Percentiles rank a stretch among this genome's conserved stretches.
phyloP scores from a whole-genome alignment of 1,140 invertebrate species.

The Drosophila nigrodunni region DNA sequence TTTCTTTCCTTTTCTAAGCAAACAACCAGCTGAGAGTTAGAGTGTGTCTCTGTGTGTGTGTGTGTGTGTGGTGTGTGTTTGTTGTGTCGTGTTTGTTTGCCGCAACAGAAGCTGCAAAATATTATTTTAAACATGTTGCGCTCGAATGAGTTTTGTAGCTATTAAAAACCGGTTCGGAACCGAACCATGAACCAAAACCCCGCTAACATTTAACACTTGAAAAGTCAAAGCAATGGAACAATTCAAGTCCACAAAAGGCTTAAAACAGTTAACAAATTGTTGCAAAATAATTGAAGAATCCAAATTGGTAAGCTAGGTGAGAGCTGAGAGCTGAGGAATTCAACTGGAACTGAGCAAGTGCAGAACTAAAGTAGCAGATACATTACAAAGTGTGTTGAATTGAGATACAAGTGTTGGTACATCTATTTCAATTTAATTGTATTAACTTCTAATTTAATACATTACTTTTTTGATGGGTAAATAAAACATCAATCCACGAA shows the following conservation, averaged over 20 bases:
- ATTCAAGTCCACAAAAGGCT: not conserved
- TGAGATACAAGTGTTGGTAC: no score
- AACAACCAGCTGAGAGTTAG: conserved; percentile 12
- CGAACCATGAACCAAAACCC: conserved; percentile 41
- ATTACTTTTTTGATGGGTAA: no score
- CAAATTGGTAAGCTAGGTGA: no score
- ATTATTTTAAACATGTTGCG: conserved; percentile 55
- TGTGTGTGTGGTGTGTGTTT: conserved; percentile 3
- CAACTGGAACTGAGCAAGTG: no score
- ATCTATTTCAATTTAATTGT: no score
- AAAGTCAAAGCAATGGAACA: not conserved
- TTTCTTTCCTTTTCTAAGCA: conserved; percentile 17
- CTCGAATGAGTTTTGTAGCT: conserved; percentile 39
- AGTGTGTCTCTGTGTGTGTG: not conserved
- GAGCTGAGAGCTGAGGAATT: no score
- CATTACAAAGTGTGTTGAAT: no score
- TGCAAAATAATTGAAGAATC: not conserved
- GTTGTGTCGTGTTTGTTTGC: conserved; percentile 11
- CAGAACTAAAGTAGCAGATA: no score
- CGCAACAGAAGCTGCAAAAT: conserved; percentile 50
- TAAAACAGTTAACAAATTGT: conserved; percentile 5
- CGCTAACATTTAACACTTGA: conserved; percentile 23
- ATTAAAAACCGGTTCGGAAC: conserved; percentile 44
- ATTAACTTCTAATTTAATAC: no score
- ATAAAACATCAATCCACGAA: no score